Base-by-base conservation (phyloP, 2,888 invertebrate genomes). In the Spisula subtruncata region DNA sequence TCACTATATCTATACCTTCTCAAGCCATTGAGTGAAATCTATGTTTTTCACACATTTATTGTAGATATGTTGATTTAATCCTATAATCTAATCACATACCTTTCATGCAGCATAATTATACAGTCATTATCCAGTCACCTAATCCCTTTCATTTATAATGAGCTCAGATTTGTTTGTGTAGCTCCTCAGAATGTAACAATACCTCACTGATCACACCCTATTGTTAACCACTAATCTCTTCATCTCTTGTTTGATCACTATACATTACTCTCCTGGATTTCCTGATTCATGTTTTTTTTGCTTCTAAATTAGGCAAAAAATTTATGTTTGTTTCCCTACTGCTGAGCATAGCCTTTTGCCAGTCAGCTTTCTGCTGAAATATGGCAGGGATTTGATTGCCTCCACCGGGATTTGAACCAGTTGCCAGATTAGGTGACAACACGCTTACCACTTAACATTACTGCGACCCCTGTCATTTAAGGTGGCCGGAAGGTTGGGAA, bases 11-110 rank as follows among this genome's bases (percentile, higher is more conserved):
- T n/a, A n/a, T 66, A 66, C 25, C 60, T 75, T 75, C 85, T 85
- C 85, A 85, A 85, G 80, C 79, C 80, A 85, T 85, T 48, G 32
- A 85, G 79, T 85, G 32, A 56, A 79, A 85, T 80, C n/a, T 79
- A 56, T 32, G 25, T 35, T 85, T 80, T 56, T 54, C 80, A 80
- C 80, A 20, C 41, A 85, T 80, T 60, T 35, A 32, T 80, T 85
- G 85, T 56, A 12, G n/a, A 41, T 16, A 32, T 81, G 25, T 48
- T 81, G 18, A 46, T 75, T 71, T 75, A 84, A 84, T 84, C 84
- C 51, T 35, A 35, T 85, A 80, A 85, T 85, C 80, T 25, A 25
- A 66, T 66, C 60, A 66, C 25, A 12, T 66, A 25, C 25, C 41
- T 66, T 66, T 66, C 79, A 79, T 46, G 48, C 29, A 10, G 6